A percentile compares a stretch with the other conserved stretches of the same genome.
These are phyloP conservation scores for Folsomia candida DNA, from an alignment of 2,888 invertebrate genomes.

Conservation along the genomic window DNA sequence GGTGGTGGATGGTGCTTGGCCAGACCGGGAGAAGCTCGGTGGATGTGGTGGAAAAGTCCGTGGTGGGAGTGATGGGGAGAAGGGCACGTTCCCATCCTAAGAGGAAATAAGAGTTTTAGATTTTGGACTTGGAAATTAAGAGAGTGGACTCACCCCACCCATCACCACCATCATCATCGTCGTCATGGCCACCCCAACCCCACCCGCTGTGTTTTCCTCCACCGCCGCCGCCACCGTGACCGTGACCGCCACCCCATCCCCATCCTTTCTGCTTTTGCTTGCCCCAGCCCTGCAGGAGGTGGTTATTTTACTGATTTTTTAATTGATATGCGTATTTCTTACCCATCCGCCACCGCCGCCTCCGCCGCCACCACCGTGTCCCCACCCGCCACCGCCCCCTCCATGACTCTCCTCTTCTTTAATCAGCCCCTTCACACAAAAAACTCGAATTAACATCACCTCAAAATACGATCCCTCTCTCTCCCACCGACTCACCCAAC, in stretches of 20 bases:
- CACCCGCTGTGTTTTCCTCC: background rate
- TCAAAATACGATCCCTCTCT: no score
- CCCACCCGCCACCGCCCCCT: no score
- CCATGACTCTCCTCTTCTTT: conserved; percentile 10
- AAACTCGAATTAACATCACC: no score
- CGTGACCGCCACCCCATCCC: conserved; percentile 27
- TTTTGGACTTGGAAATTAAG: no score
- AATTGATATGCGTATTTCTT: background rate
- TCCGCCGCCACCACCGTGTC: background rate
- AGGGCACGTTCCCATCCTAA: conserved; percentile 1
- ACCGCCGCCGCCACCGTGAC: conserved; percentile 5
- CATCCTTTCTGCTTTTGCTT: conserved; percentile 15
- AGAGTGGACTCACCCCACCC: conserved; percentile 9
- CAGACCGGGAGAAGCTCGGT: no score
- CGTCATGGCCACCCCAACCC: conserved; percentile 9
- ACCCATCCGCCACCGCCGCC: background rate
- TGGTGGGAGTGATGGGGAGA: no score
- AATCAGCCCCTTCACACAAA: conserved; percentile 21
- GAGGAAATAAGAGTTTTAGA: background rate
- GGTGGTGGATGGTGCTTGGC: no score
- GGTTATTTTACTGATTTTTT: background rate
- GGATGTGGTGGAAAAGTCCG: no score
- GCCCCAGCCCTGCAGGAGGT: background rate
- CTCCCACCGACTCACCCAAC: no score
- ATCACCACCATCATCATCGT: conserved; percentile 5